These are phyloP conservation scores for Riparia riparia DNA, from an alignment of 2,113 vertebrate genomes.

Conservation along the genomic window DNA sequence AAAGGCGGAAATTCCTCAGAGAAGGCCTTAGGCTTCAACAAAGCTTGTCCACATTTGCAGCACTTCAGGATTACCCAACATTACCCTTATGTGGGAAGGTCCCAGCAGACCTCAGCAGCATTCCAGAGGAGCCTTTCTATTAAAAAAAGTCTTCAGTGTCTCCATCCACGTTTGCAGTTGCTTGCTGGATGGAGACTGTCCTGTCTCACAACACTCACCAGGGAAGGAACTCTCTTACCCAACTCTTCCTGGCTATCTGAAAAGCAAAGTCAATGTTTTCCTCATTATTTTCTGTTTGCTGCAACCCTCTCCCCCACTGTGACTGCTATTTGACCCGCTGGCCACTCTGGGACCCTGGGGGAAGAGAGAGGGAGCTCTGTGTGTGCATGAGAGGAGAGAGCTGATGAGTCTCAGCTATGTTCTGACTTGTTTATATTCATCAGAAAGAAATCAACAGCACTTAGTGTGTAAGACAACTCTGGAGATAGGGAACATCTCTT, in stretches of 20 bases:
- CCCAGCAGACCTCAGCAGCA: constrained; percentile 19
- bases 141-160: background rate
- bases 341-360: constrained; percentile 17
- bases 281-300: constrained; percentile 45
- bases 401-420: background rate
- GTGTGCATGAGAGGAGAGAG: background rate
- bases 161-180: background rate
- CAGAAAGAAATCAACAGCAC: constrained; percentile 28
- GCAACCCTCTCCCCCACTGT: constrained; percentile 64
- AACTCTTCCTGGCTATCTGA: constrained; percentile 38
- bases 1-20: constrained; percentile 57
- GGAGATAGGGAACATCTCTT: background rate
- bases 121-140: constrained; percentile 4
- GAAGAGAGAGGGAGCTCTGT: background rate
- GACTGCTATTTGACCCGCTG: constrained; percentile 63
- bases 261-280: constrained; percentile 56
- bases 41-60: constrained; percentile 58
- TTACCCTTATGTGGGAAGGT: background rate
- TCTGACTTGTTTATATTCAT: background rate
- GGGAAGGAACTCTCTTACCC: background rate
- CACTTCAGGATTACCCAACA: constrained; percentile 48
- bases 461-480: background rate
- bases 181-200: background rate
- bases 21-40: constrained; percentile 71
- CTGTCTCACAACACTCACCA: background rate